Percentiles rank a stretch among this genome's conserved stretches.
phyloP scores from a whole-genome alignment of 2,797 vertebrate species.

The Spatula clypeata region DNA sequence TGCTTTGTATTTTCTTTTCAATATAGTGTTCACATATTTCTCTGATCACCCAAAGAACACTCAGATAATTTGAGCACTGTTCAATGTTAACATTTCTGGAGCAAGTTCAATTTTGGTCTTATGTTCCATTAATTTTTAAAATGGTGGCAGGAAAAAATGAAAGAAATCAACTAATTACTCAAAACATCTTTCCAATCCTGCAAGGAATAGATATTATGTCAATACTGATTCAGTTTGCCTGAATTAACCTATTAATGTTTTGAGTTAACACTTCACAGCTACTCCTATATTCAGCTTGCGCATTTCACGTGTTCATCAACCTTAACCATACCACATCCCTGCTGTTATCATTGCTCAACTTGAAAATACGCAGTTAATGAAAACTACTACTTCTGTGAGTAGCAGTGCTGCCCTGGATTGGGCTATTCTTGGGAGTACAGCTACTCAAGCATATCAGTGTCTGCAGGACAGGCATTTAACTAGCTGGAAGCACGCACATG shows the following conservation, averaged over 20 bases:
- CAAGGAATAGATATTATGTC: neutral
- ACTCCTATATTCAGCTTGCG: neutral
- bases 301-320: neutral
- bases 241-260: neutral
- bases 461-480: neutral
- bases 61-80: neutral
- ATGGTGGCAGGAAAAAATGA: neutral
- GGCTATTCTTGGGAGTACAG: neutral
- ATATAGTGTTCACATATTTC: slow-evolving; percentile 23
- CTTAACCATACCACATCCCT: neutral
- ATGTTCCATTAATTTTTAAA: neutral
- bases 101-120: neutral
- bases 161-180: neutral
- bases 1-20: slow-evolving; percentile 35
- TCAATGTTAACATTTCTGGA: neutral
- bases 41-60: neutral
- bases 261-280: neutral
- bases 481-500: neutral
- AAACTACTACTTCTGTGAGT: neutral
- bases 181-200: neutral
- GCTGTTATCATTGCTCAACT: neutral
- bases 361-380: neutral
- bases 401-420: neutral
- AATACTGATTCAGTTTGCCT: neutral
- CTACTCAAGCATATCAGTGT: neutral